These are phyloP conservation scores for Drosophila oshimai DNA, from an alignment of 1,140 invertebrate genomes.

Conservation along the genomic window DNA sequence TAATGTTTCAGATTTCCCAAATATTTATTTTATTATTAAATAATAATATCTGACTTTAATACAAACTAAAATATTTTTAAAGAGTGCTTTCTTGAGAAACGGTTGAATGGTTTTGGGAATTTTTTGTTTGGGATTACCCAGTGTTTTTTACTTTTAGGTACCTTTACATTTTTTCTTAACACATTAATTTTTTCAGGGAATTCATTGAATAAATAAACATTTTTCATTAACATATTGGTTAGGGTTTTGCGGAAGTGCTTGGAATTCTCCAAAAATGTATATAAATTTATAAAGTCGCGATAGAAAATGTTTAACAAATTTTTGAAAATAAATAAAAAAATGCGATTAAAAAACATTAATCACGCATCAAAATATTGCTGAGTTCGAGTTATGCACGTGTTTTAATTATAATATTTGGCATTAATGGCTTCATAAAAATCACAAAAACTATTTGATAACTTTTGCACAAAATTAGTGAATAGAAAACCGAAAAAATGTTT, in stretches of 20 bases:
- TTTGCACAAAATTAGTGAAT: not conserved
- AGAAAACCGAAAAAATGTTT: constrained; percentile 5
- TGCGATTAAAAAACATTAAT: not conserved
- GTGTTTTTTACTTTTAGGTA: not conserved
- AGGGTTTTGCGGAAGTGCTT: not conserved
- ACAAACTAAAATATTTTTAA: too few species aligned
- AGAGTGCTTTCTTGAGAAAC: too few species aligned
- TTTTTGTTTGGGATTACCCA: not conserved
- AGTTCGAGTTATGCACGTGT: not conserved
- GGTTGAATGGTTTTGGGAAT: not conserved
- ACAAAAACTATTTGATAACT: not conserved
- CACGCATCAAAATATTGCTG: not conserved
- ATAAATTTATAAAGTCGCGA: too few species aligned
- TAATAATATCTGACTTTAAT: too few species aligned
- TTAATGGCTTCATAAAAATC: not conserved
- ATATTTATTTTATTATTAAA: too few species aligned
- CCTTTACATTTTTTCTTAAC: not conserved
- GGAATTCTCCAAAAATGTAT: not conserved
- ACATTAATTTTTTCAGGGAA: not conserved
- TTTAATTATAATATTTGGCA: not conserved
- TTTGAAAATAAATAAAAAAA: too few species aligned
- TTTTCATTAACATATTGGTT: not conserved
- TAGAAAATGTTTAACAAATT: too few species aligned
- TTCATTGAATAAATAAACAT: too few species aligned
- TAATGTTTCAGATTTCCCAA: too few species aligned